Conservation (phyloP, 2,113 vertebrate genomes). For the Rhinoptilus africanus region DNA sequence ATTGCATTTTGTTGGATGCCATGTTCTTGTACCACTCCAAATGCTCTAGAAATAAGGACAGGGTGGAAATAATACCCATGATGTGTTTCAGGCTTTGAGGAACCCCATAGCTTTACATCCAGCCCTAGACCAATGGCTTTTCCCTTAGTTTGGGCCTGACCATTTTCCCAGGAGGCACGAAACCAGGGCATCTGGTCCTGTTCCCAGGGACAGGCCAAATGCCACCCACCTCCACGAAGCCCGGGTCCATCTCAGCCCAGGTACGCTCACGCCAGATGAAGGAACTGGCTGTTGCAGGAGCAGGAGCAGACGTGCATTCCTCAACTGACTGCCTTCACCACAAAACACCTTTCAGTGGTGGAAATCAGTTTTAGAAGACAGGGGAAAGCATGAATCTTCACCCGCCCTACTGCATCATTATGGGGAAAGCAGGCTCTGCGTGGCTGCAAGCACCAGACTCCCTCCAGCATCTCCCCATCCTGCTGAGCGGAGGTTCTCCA, state of each 20-base stretch:
- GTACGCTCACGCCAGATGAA: fast-evolving
- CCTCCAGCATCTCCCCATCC: fast-evolving
- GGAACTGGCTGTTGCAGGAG: not conserved
- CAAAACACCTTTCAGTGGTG: not conserved
- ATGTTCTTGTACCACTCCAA: no score
- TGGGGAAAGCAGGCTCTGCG: not conserved
- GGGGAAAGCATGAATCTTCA: not conserved
- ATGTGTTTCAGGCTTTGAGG: not conserved
- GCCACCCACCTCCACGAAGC: fast-evolving
- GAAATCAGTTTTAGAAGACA: not conserved
- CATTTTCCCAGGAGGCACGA: not conserved
- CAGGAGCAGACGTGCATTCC: fast-evolving
- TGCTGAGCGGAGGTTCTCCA: fast-evolving
- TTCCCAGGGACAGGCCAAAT: not conserved
- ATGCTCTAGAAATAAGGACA: not conserved
- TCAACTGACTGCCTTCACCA: not conserved
- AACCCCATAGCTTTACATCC: not conserved
- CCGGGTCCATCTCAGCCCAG: fast-evolving
- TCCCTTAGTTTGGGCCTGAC: not conserved
- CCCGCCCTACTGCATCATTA: fast-evolving
- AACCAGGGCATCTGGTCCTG: fast-evolving
- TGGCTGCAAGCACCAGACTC: not conserved
- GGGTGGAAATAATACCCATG: no score
- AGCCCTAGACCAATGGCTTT: not conserved
- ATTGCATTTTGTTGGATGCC: fast-evolving